phyloP scores from a whole-genome alignment of 2,888 invertebrate species.

The Prosapia bicincta region DNA sequence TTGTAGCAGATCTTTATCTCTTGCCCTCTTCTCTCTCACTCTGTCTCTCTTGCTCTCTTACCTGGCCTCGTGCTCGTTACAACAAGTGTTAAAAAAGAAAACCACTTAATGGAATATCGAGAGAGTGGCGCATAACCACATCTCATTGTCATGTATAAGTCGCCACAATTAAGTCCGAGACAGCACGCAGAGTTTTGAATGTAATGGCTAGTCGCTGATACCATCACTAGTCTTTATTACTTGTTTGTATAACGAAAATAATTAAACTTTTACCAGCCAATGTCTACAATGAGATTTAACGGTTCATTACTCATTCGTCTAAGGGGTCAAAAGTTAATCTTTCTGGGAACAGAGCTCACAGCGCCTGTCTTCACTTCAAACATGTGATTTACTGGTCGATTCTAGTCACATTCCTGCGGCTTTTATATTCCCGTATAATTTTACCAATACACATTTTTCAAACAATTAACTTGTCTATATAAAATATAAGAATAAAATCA shows the following conservation, averaged over 20 bases:
- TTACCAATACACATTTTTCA: too few species aligned
- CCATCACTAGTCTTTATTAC: background rate
- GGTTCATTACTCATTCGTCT: constrained; percentile 15
- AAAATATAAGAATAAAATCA: too few species aligned
- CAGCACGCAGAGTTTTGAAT: background rate
- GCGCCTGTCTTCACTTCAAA: background rate
- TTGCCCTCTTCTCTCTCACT: constrained; percentile 4
- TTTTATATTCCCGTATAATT: background rate
- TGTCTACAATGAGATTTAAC: background rate
- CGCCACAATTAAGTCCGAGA: background rate
- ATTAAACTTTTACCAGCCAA: background rate
- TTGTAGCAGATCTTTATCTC: constrained; percentile 15
- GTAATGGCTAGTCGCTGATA: background rate
- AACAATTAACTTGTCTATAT: too few species aligned
- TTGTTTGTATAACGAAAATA: background rate
- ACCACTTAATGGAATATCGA: constrained; percentile 1
- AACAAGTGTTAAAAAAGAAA: constrained; percentile 11
- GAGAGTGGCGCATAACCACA: background rate
- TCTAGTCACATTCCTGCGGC: background rate
- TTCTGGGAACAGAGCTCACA: background rate
- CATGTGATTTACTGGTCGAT: background rate
- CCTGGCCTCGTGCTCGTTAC: background rate
- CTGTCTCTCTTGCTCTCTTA: constrained; percentile 12
- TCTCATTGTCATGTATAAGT: background rate
- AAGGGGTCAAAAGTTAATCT: constrained; percentile 24